Conservation (phyloP, 35 echinoderm and acorn worm species). For the Amphiura filiformis region DNA sequence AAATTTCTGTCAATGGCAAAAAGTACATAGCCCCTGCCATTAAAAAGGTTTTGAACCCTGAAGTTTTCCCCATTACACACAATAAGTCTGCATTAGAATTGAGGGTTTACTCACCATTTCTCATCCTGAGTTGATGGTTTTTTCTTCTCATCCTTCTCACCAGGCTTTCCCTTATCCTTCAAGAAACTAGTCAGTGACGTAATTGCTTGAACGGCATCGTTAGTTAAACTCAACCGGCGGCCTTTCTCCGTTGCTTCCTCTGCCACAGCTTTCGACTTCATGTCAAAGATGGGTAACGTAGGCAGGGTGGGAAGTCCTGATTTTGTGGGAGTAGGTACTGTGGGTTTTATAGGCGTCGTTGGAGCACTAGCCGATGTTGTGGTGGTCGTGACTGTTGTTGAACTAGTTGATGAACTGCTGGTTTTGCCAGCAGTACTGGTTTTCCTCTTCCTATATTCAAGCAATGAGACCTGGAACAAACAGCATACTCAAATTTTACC, state of each 20-base stretch:
- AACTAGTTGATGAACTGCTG: background rate
- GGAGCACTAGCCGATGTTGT: background rate
- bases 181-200: slow-evolving; percentile 73
- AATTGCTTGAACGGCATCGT: slow-evolving; percentile 77
- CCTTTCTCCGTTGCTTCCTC: slow-evolving; percentile 36
- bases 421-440: background rate
- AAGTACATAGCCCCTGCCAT: too few species aligned
- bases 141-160: background rate
- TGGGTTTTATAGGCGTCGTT: slow-evolving; percentile 19
- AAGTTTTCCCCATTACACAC: too few species aligned
- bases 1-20: too few species aligned
- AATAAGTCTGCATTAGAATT: too few species aligned
- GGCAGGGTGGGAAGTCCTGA: slow-evolving; percentile 7
- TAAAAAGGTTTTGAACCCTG: too few species aligned
- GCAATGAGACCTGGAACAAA: slow-evolving; percentile 63
- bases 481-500: too few species aligned
- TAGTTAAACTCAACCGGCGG: slow-evolving; percentile 60
- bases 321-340: slow-evolving; percentile 7
- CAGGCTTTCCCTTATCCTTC: slow-evolving; percentile 56
- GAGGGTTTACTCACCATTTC: slow-evolving; percentile 19
- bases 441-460: slow-evolving; percentile 78
- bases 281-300: background rate
- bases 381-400: background rate
- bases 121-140: slow-evolving; percentile 29
- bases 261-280: slow-evolving; percentile 1